A percentile compares a stretch with the other conserved stretches of the same genome.
These are phyloP conservation scores for Cossypha dichroa DNA, from an alignment of 2,797 vertebrate genomes.

Conservation along the genomic window DNA sequence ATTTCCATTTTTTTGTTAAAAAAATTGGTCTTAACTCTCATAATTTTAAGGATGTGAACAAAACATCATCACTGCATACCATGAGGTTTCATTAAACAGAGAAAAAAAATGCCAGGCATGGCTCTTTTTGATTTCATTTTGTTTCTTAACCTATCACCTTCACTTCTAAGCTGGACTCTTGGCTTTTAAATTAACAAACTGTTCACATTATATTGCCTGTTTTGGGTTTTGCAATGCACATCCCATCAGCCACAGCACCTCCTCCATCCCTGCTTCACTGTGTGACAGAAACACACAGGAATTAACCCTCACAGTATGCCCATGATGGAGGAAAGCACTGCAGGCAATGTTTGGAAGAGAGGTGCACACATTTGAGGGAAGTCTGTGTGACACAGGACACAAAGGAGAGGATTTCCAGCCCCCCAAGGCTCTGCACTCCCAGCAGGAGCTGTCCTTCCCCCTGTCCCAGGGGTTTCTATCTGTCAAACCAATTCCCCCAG, in stretches of 20 bases:
- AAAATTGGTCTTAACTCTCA: background rate
- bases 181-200: background rate
- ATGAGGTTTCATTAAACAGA: background rate
- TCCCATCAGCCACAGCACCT: background rate
- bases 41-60: background rate
- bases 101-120: background rate
- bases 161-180: background rate
- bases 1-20: background rate
- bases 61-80: background rate
- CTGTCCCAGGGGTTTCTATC: background rate
- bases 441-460: background rate
- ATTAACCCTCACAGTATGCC: background rate
- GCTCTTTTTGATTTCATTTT: background rate
- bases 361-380: background rate
- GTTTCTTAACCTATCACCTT: background rate
- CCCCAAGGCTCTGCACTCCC: background rate
- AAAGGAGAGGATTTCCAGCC: background rate
- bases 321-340: background rate
- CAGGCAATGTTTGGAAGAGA: background rate
- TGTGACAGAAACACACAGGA: background rate
- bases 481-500: background rate
- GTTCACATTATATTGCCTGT: background rate
- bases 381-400: rapidly evolving
- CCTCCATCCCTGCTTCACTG: background rate
- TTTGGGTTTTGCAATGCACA: background rate